Base-by-base conservation (phyloP, 2,113 vertebrate genomes). In the Hippoglossus stenolepis region DNA sequence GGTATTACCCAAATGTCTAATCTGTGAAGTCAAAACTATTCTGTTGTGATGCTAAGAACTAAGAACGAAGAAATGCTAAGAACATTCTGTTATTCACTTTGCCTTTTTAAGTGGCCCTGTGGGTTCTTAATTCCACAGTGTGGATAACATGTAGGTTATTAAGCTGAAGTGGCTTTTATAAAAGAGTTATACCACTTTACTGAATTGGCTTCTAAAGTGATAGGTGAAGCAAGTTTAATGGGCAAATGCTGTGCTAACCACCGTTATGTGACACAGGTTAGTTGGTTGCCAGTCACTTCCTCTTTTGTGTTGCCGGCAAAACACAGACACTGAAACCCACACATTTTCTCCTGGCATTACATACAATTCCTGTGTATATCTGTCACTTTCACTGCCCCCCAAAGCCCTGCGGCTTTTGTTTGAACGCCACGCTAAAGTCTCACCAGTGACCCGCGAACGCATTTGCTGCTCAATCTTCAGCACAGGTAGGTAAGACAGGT, bases 331-430 rank as follows among this genome's bases (percentile, higher is more conserved):
- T 1, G n/a, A 69, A 77, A 77, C 49, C 3, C 23, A 65, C 56
- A 28, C 65, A 64, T 65, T 82, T 76, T 77, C 62, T 56, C 58
- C 45, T 65, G 15, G 7, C 3, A 4, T 75, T 54, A 77, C 58
- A 63, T 61, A 24, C 70, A 59, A 80, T 87, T 79, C 49, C 70
- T 68, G 59, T 83, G 85, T 85, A 85, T 82, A 54, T 75, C 81
- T 38, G 23, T 78, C 75, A 65, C 40, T 62, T 77, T 59, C 51
- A 28, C 28, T 28, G 31, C 49, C 75, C 73, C 63, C 82, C 9
- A 0, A 65, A 67, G 77, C 51, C 58, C 77, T 14, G 72, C 4
- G 0, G 60, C 43, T 80, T 84, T 75, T 77, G 57, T 70, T 78
- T 85, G 64, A 78, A 70, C n/a, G 0, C 58, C 28, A 26, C 23